A percentile compares a stretch with the other conserved stretches of the same genome.
phyloP scores from a whole-genome alignment of 1,140 invertebrate species.

The Ganaspis sp. region DNA sequence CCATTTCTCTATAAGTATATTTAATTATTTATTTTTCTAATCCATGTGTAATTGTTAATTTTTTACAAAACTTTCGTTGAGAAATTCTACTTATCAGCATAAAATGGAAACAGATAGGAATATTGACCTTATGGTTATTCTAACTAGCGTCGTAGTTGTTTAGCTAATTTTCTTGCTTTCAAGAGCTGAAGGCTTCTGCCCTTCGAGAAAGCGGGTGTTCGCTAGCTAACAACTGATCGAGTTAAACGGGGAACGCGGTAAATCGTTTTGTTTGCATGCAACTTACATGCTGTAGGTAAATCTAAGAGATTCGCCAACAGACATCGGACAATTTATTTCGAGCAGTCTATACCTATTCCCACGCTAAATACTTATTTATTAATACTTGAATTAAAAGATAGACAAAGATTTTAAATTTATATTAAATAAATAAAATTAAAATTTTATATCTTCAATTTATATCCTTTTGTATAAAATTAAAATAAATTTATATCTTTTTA shows the following conservation, averaged over 20 bases:
- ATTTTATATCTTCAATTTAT: no score
- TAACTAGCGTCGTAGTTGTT: neutral
- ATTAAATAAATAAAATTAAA: no score
- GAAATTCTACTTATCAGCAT: neutral
- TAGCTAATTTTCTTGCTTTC: conserved; percentile 1
- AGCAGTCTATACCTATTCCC: conserved; percentile 39
- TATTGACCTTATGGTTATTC: neutral
- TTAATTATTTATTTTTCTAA: neutral
- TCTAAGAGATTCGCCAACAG: conserved; percentile 37
- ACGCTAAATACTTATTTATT: neutral
- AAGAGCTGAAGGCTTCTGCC: neutral
- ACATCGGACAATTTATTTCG: conserved; percentile 54
- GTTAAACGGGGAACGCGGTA: neutral
- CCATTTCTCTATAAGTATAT: no score
- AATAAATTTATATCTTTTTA: no score
- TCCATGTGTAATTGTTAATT: neutral
- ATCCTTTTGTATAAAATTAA: no score
- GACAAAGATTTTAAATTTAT: no score
- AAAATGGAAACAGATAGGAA: neutral
- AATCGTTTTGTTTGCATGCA: conserved; percentile 21
- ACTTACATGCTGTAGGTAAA: conserved; percentile 45
- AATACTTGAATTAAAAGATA: no score
- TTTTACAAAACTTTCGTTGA: neutral
- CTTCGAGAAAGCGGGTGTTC: neutral
- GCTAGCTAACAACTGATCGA: neutral